These are phyloP conservation scores for Tetanocera ferruginea DNA, from an alignment of 2,888 invertebrate species.

Conservation along the genomic window DNA sequence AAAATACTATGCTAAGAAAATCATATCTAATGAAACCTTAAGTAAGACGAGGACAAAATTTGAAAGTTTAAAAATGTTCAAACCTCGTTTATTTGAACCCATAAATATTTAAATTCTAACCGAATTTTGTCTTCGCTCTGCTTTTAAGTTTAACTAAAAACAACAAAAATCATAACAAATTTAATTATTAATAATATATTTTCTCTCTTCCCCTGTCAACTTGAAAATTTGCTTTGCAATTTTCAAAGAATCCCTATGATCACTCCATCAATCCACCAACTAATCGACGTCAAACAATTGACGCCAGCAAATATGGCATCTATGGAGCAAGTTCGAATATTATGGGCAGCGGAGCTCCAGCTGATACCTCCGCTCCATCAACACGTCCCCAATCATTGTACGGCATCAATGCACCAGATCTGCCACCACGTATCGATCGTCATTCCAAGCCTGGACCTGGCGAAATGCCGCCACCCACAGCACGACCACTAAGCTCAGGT, in stretches of 20 bases:
- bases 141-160: no score
- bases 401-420: slow-evolving; percentile 77
- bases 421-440: slow-evolving; percentile 87
- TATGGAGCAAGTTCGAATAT: slow-evolving; percentile 61
- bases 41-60: no score
- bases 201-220: no score
- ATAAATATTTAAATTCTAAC: no score
- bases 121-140: no score
- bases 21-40: no score
- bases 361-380: slow-evolving; percentile 66
- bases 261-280: slow-evolving; percentile 61
- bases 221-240: no score
- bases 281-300: slow-evolving; percentile 68
- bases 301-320: slow-evolving; percentile 60
- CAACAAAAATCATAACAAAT: no score
- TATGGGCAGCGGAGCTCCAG: slow-evolving; percentile 58
- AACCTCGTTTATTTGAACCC: no score
- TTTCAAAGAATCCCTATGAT: slow-evolving; percentile 67
- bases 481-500: slow-evolving; percentile 69
- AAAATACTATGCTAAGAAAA: no score
- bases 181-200: no score
- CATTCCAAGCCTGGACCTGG: slow-evolving; percentile 79
- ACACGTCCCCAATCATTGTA: slow-evolving; percentile 71
- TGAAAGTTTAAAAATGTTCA: no score
- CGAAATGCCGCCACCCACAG: slow-evolving; percentile 66